Base-by-base conservation (phyloP, 2,113 vertebrate genomes). In the Nycticryphes semicollaris region DNA sequence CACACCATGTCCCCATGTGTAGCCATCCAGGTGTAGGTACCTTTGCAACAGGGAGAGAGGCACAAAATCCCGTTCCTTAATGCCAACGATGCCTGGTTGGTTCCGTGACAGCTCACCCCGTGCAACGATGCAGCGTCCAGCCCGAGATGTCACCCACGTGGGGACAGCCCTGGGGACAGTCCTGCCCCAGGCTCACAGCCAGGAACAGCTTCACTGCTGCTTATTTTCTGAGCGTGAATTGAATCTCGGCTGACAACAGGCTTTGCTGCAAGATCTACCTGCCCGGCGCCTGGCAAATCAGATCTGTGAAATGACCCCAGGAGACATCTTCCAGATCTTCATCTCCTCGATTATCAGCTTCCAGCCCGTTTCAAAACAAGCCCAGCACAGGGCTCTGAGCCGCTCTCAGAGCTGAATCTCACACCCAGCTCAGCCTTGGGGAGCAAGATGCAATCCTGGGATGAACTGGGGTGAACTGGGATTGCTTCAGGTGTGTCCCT, bases 51-150 rank as follows among this genome's bases (percentile, higher is more conserved):
- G 27, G 21, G 4, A 11, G 10, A 51, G 43, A 76, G 37, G 63
- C 7, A 9, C 33, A 14, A 57, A 47, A 3, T 30, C 56, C 59
- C 9, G 1, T 56, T 87, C 51, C 6, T 30, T 5, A 16, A 4
- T 0, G 23, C 63, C 18, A 73, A 66, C 1, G 1, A 39, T 0
- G 0, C 20, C 4, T 4, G 12, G 59, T 64, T 1, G 31, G 37
- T 50, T 53, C 14, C 1, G 1, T 16, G 33, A n/a, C 19, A 45
- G 62, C 86, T 63, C 62, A 10, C 3, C 17, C 31, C n/a, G n/a
- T n/a, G n/a, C n/a, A n/a, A n/a, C n/a, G n/a, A n/a, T n/a, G n/a
- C n/a, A n/a, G n/a, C n/a, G n/a, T n/a, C n/a, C 2, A 1, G 16
- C 13, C n/a, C 23, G 5, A 1, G 57, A 8, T 14, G 43, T 73